A percentile compares a stretch with the other conserved stretches of the same genome.
phyloP scores from a whole-genome alignment of 2,888 invertebrate genomes.

The Pyrocoelia pectoralis region DNA sequence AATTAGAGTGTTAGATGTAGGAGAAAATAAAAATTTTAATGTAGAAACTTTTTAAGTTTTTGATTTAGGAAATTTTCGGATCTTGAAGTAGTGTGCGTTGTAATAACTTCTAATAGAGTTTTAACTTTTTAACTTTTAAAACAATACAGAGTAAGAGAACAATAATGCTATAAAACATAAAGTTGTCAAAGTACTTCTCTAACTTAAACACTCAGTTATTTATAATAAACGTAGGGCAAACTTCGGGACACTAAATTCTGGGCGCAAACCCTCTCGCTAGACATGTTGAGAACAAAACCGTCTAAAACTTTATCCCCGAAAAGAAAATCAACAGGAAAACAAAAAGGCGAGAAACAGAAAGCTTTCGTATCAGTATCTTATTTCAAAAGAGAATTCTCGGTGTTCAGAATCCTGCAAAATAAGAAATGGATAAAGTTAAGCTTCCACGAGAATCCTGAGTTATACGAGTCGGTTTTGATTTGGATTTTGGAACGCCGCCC shows the following conservation, averaged over 20 bases:
- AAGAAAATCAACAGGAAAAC: constrained; percentile 38
- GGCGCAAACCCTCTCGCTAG: constrained; percentile 27
- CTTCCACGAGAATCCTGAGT: constrained; percentile 36
- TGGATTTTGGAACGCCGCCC: constrained; percentile 40
- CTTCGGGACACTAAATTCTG: constrained; percentile 35
- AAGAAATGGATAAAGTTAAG: constrained; percentile 46
- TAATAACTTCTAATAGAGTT: constrained; percentile 13
- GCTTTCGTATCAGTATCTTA: constrained; percentile 39
- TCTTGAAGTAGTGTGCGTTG: background rate
- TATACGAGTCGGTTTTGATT: constrained; percentile 43
- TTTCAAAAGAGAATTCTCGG: constrained; percentile 38
- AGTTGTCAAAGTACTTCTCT: constrained; percentile 43
- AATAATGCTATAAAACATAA: constrained; percentile 43
- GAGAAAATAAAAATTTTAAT: no score
- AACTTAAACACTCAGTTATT: constrained; percentile 44
- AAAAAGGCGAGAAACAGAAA: constrained; percentile 36
- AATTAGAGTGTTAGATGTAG: no score
- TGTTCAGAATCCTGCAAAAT: constrained; percentile 43
- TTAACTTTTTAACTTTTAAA: constrained; percentile 19
- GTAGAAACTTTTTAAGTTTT: no score
- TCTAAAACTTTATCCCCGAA: constrained; percentile 36
- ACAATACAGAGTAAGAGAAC: constrained; percentile 39
- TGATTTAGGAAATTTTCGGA: background rate
- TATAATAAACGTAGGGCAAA: constrained; percentile 42
- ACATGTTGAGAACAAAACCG: constrained; percentile 36